Conservation (phyloP, 2,797 vertebrate species). For the Taeniopygia guttata region DNA sequence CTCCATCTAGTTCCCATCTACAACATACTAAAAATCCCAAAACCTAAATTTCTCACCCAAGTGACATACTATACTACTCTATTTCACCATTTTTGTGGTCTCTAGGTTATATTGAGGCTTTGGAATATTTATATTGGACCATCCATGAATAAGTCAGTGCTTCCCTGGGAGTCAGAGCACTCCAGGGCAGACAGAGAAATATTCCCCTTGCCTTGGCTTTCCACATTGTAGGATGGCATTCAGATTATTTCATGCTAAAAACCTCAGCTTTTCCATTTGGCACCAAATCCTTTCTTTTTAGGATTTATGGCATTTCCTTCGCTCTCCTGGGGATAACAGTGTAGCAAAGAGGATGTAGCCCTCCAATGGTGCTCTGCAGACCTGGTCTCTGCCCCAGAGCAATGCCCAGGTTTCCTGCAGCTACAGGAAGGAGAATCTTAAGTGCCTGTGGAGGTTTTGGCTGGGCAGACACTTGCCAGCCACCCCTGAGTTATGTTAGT, state of each 20-base stretch:
- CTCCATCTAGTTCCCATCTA: too few species aligned
- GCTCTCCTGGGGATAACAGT: not conserved
- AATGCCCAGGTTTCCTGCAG: not conserved
- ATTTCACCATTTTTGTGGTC: too few species aligned
- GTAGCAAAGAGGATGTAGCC: not conserved
- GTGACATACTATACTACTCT: too few species aligned
- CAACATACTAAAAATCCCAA: too few species aligned
- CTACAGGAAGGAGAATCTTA: not conserved
- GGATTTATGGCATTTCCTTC: not conserved
- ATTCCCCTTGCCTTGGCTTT: too few species aligned
- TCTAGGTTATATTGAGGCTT: too few species aligned
- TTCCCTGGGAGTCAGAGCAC: too few species aligned
- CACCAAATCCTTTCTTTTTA: not conserved
- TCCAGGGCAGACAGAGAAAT: too few species aligned
- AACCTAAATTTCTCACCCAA: too few species aligned
- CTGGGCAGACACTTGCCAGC: not conserved
- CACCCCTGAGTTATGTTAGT: not conserved
- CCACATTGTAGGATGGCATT: not conserved
- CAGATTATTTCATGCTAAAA: not conserved
- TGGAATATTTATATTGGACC: too few species aligned
- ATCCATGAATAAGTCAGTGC: too few species aligned
- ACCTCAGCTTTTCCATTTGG: not conserved
- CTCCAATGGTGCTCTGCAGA: fast-evolving
- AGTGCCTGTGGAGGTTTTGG: not conserved
- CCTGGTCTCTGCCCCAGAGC: not conserved